A percentile compares a stretch with the other conserved stretches of the same genome.
phyloP scores from a whole-genome alignment of 2,888 invertebrate genomes.

The Aplocera efformata region DNA sequence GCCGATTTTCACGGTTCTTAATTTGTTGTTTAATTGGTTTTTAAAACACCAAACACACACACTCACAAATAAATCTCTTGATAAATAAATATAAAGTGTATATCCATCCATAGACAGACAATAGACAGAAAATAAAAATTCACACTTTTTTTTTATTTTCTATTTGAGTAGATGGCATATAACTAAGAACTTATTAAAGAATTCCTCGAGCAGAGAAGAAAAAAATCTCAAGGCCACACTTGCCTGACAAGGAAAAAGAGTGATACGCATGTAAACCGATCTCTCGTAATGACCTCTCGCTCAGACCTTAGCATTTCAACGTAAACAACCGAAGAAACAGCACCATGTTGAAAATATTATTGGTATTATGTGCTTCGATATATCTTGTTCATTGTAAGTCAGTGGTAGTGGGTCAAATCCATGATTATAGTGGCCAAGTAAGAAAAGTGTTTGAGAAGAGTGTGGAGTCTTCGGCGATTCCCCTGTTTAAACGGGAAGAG shows the following conservation, averaged over 20 bases:
- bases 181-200: no score
- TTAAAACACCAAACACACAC: no score
- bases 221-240: no score
- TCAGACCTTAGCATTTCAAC: conserved; percentile 5
- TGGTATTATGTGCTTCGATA: conserved; percentile 37
- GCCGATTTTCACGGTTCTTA: no score
- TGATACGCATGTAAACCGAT: conserved; percentile 8
- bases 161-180: no score
- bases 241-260: background rate
- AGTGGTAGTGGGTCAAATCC: conserved; percentile 58
- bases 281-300: conserved; percentile 6
- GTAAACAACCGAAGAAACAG: conserved; percentile 7
- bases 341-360: conserved; percentile 43
- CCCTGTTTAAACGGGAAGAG: conserved; percentile 51
- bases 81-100: no score
- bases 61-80: no score
- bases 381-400: conserved; percentile 41
- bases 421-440: conserved; percentile 46
- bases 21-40: no score
- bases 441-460: conserved; percentile 51
- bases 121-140: no score
- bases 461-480: conserved; percentile 42
- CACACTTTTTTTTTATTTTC: no score
- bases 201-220: no score
- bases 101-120: no score